Conservation (phyloP, 2,113 vertebrate genomes). For the Cephalopterus ornatus region DNA sequence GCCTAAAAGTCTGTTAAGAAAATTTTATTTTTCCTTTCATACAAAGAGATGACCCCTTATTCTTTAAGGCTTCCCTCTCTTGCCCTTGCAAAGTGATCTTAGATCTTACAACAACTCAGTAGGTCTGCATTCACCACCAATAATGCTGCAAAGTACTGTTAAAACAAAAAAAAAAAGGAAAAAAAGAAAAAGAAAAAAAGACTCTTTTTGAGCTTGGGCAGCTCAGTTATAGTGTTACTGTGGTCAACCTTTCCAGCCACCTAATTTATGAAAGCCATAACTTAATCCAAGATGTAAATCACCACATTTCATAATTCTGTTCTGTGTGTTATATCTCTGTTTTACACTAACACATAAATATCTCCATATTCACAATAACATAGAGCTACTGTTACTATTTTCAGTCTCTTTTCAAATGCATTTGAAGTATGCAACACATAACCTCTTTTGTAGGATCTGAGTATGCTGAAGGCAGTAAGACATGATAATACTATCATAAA, state of each 20-base stretch:
- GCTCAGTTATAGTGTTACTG: background rate
- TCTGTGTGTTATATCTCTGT: background rate
- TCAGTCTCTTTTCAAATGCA: background rate
- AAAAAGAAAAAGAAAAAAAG: background rate
- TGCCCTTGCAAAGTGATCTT: background rate
- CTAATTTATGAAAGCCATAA: background rate
- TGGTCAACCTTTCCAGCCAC: background rate
- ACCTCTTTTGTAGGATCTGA: background rate
- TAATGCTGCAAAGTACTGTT: background rate
- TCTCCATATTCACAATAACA: background rate
- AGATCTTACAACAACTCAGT: background rate
- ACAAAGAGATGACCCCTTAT: background rate
- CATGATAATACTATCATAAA: background rate
- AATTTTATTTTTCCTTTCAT: background rate
- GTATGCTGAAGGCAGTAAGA: background rate
- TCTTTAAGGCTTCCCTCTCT: background rate
- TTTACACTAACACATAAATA: background rate
- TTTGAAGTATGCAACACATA: background rate
- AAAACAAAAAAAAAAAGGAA: accelerated
- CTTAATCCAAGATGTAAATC: background rate
- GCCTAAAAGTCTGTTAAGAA: background rate
- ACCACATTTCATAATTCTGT: background rate
- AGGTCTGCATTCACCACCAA: background rate
- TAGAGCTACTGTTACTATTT: background rate
- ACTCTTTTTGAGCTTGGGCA: accelerated